Evolutionary conservation across 2,888 invertebrate genomes (phyloP).

Genomic region (Drosophila nigritarsus): DNA sequence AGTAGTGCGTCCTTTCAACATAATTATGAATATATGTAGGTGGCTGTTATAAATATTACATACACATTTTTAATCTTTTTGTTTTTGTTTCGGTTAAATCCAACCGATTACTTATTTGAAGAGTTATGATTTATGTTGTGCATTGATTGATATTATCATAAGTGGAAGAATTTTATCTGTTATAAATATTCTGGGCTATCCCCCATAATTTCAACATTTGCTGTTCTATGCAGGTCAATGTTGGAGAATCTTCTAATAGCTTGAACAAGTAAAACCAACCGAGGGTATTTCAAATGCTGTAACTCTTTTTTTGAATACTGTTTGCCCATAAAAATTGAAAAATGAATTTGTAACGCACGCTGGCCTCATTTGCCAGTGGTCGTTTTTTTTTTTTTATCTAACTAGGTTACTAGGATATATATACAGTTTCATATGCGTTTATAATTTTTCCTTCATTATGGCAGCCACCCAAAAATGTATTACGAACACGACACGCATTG

Average conservation of each 20-base stretch:
- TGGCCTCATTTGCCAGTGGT: conserved; percentile 26
- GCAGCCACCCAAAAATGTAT: conserved; percentile 59
- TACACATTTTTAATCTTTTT: not conserved
- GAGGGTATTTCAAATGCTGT: not conserved
- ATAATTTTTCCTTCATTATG: conserved; percentile 68
- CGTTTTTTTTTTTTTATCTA: conserved; percentile 26
- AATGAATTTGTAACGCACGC: conserved; percentile 60
- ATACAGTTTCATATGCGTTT: conserved; percentile 69
- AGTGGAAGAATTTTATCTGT: not conserved
- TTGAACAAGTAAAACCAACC: not conserved
- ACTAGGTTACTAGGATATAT: conserved; percentile 78
- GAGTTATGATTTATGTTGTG: not conserved
- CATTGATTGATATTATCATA: not conserved
- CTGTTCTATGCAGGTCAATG: not conserved
- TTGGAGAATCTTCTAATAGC: not conserved
- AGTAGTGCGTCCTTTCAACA: not conserved
- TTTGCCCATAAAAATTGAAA: conserved; percentile 25
- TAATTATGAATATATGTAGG: not conserved
- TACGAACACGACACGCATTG: conserved; percentile 71
- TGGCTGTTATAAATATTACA: not conserved
- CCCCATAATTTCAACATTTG: not conserved
- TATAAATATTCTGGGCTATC: not conserved
- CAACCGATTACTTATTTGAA: not conserved
- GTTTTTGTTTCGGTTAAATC: not conserved
- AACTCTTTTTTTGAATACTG: not conserved